These are phyloP conservation scores for Drymodes brunneopygia DNA, from an alignment of 2,113 vertebrate genomes.

Conservation along the genomic window DNA sequence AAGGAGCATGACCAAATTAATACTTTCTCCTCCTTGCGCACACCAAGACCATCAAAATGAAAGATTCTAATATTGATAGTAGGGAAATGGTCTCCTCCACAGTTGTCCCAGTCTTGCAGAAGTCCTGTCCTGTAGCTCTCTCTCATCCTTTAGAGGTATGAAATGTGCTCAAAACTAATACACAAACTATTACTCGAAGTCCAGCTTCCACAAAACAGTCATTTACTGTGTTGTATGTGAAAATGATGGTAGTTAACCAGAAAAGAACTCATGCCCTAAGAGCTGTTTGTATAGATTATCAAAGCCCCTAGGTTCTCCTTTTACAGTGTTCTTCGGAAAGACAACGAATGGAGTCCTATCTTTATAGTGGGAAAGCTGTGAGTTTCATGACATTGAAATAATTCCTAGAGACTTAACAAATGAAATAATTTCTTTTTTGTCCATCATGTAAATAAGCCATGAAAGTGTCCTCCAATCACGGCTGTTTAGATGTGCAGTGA, in stretches of 20 bases:
- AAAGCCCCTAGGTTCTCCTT: background rate
- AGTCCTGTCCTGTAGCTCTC: background rate
- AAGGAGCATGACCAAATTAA: background rate
- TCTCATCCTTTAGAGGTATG: background rate
- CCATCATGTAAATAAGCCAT: background rate
- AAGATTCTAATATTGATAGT: background rate
- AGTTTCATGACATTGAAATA: constrained; percentile 6
- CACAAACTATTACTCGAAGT: background rate
- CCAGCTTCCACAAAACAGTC: background rate
- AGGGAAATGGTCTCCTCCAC: background rate
- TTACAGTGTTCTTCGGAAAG: background rate
- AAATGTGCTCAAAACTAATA: background rate
- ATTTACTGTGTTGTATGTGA: background rate
- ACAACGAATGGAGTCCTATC: background rate
- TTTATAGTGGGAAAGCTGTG: background rate
- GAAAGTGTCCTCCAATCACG: background rate
- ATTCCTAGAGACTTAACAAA: background rate
- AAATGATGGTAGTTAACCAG: background rate
- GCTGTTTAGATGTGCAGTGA: background rate
- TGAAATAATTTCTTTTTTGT: constrained; percentile 31
- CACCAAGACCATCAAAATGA: background rate
- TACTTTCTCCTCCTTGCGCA: background rate
- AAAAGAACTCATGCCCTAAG: background rate
- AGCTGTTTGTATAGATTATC: background rate
- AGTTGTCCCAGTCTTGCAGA: background rate